phyloP scores from a whole-genome alignment of 2,888 invertebrate species.

The Tinea trinotella region DNA sequence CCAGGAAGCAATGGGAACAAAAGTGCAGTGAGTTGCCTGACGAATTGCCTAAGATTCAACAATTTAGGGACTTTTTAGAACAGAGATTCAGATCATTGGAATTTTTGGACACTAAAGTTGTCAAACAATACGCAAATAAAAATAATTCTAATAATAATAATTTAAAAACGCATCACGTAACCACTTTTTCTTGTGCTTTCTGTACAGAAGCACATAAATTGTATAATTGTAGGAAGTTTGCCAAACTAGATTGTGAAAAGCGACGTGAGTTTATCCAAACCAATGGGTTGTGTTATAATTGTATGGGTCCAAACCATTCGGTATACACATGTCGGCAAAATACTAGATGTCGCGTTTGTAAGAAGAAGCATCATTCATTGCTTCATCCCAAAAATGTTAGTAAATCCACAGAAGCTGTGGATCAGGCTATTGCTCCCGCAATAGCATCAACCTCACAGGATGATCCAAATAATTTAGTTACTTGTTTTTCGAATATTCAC shows the following conservation, averaged over 20 bases:
- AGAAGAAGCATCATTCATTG: not conserved
- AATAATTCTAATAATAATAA: not conserved
- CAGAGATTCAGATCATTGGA: not conserved
- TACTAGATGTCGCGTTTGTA: not conserved
- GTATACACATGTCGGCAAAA: not conserved
- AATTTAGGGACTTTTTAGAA: not conserved
- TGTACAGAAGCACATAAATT: not conserved
- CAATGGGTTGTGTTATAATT: too few species aligned
- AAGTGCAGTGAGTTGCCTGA: not conserved
- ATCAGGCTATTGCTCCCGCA: not conserved
- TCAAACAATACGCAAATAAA: not conserved
- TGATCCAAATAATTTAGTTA: too few species aligned
- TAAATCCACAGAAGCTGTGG: not conserved
- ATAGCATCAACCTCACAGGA: not conserved
- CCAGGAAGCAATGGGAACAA: not conserved
- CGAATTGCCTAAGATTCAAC: not conserved
- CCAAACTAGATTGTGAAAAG: not conserved
- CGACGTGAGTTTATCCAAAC: constrained; percentile 1
- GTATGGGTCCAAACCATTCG: not conserved
- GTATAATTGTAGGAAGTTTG: not conserved
- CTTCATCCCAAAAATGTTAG: not conserved
- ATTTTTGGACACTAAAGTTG: not conserved
- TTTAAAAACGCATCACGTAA: not conserved
- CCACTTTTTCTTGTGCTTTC: not conserved
- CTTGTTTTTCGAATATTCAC: too few species aligned